Percentiles rank a stretch among this genome's conserved stretches.
Conservation (phyloP, 2,888 invertebrate species). For the Acleris emargana region DNA sequence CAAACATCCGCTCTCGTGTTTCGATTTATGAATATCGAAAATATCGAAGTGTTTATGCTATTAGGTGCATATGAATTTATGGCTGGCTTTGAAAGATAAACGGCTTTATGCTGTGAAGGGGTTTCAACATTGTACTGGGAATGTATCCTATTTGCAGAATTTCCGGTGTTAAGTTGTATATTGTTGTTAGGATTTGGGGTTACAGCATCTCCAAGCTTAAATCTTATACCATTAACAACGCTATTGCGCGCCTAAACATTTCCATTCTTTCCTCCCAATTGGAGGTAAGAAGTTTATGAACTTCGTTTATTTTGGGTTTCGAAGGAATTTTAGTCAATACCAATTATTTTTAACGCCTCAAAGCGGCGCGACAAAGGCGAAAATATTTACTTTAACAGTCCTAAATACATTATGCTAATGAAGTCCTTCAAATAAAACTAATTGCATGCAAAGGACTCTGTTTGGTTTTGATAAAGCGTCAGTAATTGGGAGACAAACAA, state of each 20-base stretch:
- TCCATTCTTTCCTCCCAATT: too few relatives aligned
- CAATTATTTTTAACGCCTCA: too few relatives aligned
- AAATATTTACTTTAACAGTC: constrained; percentile 25
- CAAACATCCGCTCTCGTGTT: constrained; percentile 56
- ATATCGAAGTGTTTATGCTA: constrained; percentile 41
- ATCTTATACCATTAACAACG: too few relatives aligned
- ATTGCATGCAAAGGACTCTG: constrained; percentile 15
- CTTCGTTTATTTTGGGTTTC: too few relatives aligned
- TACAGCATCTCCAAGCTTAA: too few relatives aligned
- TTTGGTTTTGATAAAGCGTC: constrained; percentile 18
- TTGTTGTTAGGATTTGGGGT: too few relatives aligned
- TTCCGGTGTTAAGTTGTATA: constrained; percentile 1
- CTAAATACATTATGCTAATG: constrained; percentile 29
- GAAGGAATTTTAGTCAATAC: too few relatives aligned
- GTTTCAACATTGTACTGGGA: neutral
- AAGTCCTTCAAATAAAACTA: constrained; percentile 15
- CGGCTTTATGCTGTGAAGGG: constrained; percentile 13
- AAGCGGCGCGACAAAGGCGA: constrained; percentile 8
- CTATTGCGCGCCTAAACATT: too few relatives aligned
- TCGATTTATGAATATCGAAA: constrained; percentile 26
- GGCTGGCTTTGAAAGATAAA: constrained; percentile 30
- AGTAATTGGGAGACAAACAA: neutral
- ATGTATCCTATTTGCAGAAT: neutral
- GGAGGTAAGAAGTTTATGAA: too few relatives aligned
- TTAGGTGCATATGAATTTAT: constrained; percentile 41